These are phyloP conservation scores for Macrobrachium rosenbergii DNA, from an alignment of 1,140 invertebrate species.

Conservation along the genomic window DNA sequence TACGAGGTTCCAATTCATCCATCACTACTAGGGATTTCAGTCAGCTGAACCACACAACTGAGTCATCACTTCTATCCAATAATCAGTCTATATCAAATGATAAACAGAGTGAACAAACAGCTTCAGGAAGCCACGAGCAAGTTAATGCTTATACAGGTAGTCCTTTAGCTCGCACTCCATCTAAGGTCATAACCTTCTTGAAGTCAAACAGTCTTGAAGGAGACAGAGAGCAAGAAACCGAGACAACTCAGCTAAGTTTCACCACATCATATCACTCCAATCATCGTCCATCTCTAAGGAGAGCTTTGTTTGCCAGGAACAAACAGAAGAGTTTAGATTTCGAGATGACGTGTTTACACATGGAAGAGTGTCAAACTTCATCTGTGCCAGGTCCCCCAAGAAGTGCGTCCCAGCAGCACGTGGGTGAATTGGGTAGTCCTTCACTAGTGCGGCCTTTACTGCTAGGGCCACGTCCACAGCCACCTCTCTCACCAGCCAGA, in stretches of 20 bases:
- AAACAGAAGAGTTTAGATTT: conserved; percentile 63
- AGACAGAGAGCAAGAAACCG: conserved; percentile 1
- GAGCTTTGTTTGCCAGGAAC: conserved; percentile 59
- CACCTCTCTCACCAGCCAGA: conserved; percentile 50
- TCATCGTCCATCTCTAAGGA: conserved; percentile 47
- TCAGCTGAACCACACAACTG: neutral
- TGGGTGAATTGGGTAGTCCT: conserved; percentile 52
- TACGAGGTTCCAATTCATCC: conserved; percentile 26
- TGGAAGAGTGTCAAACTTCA: neutral
- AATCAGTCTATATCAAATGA: neutral
- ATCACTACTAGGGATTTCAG: conserved; percentile 26
- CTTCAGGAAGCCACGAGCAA: neutral
- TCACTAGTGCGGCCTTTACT: conserved; percentile 50
- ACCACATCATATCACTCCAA: neutral
- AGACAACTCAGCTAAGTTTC: neutral
- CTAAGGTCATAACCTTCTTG: conserved; percentile 5
- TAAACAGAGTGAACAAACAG: neutral
- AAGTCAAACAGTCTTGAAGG: conserved; percentile 49
- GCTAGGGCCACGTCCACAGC: conserved; percentile 25
- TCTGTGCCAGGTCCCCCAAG: conserved; percentile 30
- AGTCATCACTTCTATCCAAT: neutral
- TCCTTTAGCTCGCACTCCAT: conserved; percentile 21
- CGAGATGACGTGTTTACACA: conserved; percentile 42
- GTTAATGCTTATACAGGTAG: conserved; percentile 12
- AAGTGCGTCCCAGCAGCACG: conserved; percentile 56